phyloP scores from a whole-genome alignment of 2,113 vertebrate species.

The Nibea coibor region DNA sequence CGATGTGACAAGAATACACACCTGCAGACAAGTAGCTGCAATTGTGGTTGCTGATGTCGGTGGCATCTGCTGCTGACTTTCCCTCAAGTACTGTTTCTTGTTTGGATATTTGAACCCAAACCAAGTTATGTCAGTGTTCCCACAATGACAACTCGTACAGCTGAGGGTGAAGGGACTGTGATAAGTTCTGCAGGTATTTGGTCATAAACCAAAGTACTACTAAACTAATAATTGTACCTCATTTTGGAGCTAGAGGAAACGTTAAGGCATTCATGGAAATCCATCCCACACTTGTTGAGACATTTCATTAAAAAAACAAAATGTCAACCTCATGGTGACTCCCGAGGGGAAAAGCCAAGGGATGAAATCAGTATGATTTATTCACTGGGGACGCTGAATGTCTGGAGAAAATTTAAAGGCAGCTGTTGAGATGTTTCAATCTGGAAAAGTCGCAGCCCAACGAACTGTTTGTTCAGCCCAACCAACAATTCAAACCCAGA shows the following conservation, averaged over 20 bases:
- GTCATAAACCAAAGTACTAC: neutral
- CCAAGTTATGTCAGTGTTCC: neutral
- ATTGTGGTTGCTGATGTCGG: neutral
- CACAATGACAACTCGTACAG: too few relatives aligned
- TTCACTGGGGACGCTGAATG: neutral
- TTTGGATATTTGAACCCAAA: neutral
- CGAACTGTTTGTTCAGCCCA: neutral
- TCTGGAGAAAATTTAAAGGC: neutral
- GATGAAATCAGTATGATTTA: too few relatives aligned
- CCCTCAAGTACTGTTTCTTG: neutral
- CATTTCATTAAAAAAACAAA: too few relatives aligned
- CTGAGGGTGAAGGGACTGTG: neutral
- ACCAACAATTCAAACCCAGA: neutral
- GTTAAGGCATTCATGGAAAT: neutral
- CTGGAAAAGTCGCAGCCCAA: neutral
- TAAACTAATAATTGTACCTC: neutral
- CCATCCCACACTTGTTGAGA: too few relatives aligned
- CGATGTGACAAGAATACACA: constrained; percentile 1
- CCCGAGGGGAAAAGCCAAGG: too few relatives aligned
- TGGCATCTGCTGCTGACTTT: neutral
- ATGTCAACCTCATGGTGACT: too few relatives aligned
- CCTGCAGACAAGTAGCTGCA: neutral
- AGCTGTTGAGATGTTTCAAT: neutral
- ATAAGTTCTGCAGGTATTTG: neutral
- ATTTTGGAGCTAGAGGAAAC: neutral